A percentile compares a stretch with the other conserved stretches of the same genome.
phyloP scores from a whole-genome alignment of 2,113 vertebrate genomes.

The Fulmarus glacialis region DNA sequence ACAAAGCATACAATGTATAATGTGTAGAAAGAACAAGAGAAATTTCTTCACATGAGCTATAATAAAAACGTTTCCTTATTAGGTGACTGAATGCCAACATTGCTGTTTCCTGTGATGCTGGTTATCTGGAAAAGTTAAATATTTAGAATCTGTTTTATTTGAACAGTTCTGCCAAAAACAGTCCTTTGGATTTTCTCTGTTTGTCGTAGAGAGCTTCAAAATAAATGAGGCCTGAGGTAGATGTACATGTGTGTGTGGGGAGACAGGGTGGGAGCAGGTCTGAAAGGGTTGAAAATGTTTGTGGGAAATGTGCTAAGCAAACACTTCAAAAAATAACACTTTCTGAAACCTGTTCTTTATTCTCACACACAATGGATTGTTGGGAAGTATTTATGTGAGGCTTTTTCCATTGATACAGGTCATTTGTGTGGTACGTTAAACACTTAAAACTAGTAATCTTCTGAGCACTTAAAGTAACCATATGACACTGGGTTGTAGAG shows the following conservation, averaged over 20 bases:
- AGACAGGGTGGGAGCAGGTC: background rate
- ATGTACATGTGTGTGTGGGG: background rate
- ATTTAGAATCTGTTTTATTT: slow-evolving; percentile 63
- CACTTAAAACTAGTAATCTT: background rate
- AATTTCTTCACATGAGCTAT: background rate
- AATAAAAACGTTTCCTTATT: slow-evolving; percentile 62
- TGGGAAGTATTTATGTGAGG: background rate
- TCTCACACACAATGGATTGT: background rate
- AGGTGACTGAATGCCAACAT: slow-evolving; percentile 19
- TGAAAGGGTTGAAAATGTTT: background rate
- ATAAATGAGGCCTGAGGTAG: background rate
- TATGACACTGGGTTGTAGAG: background rate
- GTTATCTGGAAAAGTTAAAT: slow-evolving; percentile 53
- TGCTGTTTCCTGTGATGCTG: slow-evolving; percentile 5
- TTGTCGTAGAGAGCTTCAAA: background rate
- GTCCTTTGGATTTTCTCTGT: background rate
- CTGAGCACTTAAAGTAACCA: background rate
- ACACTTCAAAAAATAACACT: background rate
- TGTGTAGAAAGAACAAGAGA: slow-evolving; percentile 54
- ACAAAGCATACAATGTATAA: background rate
- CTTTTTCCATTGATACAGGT: background rate
- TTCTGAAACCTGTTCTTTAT: background rate
- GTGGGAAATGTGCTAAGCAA: background rate
- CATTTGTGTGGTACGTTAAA: background rate
- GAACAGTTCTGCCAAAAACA: background rate